These are phyloP conservation scores for Cantharis rufa DNA, from an alignment of 2,888 invertebrate genomes.

Conservation along the genomic window DNA sequence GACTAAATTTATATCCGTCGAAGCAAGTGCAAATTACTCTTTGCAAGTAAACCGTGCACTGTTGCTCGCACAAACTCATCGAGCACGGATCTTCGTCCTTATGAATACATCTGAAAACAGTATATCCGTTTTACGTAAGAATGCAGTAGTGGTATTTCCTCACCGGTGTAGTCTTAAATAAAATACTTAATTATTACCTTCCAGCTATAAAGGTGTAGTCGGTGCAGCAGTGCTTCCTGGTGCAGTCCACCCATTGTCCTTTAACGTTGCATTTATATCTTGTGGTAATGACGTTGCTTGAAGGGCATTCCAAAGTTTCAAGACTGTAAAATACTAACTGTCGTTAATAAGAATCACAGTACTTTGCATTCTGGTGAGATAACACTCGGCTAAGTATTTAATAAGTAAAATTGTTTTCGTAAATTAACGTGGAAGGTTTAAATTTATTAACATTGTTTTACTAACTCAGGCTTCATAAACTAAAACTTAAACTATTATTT, in stretches of 20 bases:
- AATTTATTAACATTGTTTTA: background rate
- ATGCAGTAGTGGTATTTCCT: background rate
- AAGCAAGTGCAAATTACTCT: constrained; percentile 69
- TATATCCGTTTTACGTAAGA: background rate
- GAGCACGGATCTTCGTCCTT: constrained; percentile 67
- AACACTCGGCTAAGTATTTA: background rate
- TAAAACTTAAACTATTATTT: background rate
- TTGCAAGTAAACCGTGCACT: constrained; percentile 65
- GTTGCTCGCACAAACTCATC: constrained; percentile 68
- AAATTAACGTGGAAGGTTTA: background rate
- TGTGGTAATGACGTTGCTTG: constrained; percentile 63
- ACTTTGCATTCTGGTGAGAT: background rate
- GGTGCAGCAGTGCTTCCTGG: constrained; percentile 65
- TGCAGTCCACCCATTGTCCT: constrained; percentile 66
- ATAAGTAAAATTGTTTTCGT: background rate
- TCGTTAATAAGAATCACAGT: background rate
- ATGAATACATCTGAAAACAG: constrained; percentile 63
- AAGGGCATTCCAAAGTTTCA: constrained; percentile 61
- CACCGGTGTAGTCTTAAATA: background rate
- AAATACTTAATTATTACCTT: constrained; percentile 52
- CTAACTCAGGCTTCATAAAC: background rate
- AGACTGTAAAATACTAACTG: constrained; percentile 40
- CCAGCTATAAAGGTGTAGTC: constrained; percentile 66
- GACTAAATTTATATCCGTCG: constrained; percentile 64
- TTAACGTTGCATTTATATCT: constrained; percentile 64